Evolutionary conservation across 2,113 vertebrate genomes (phyloP), one percentile per base, ranked within the genome.

Genomic region (Gadus macrocephalus): DNA sequence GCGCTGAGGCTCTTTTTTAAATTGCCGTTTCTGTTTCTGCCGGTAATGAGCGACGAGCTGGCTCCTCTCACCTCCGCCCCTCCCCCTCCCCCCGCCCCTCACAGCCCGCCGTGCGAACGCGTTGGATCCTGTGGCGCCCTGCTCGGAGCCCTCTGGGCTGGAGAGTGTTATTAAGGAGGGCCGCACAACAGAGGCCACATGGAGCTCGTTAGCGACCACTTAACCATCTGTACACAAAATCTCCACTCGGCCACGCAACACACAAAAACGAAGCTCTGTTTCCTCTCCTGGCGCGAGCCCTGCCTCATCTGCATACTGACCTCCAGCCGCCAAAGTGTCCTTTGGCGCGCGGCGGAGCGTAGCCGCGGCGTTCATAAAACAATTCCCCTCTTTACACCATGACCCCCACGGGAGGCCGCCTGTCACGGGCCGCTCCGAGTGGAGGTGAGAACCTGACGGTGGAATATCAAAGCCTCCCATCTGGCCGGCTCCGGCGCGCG

Each of bases 151-250:
- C 42, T 86, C 86, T 82, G 70, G 78, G 61, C 5, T 69, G 38
- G 69, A 62, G 62, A 67, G 76, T 77, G 78, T 80, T 88, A 85
- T 89, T 83, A 70, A 71, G 69, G 77, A 70, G 70, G 77, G 81
- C 72, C 68, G 76, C 77, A 82, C 75, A 83, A 78, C 79, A 75
- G 81, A 77, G 89, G 83, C 77, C 79, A 81, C 80, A 88, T 72
- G 86, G 84, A 88, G 78, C 79, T 84, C 86, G 86, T 89, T 90
- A 91, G 88, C 72, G 67, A 86, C 77, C 85, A 90, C 89, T 93
- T 90, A 86, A 89, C 90, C 91, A 92, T 93, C 91, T 92, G 92
- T 89, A 89, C 88, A 86, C 84, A 87, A 76, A 77, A 77, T 79
- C 81, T 81, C 75, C 79, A 88, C 73, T 74, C 28, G 71, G 83